Evolutionary conservation across 2,113 vertebrate species (phyloP).

Genomic region (Paedocypris sp.): DNA sequence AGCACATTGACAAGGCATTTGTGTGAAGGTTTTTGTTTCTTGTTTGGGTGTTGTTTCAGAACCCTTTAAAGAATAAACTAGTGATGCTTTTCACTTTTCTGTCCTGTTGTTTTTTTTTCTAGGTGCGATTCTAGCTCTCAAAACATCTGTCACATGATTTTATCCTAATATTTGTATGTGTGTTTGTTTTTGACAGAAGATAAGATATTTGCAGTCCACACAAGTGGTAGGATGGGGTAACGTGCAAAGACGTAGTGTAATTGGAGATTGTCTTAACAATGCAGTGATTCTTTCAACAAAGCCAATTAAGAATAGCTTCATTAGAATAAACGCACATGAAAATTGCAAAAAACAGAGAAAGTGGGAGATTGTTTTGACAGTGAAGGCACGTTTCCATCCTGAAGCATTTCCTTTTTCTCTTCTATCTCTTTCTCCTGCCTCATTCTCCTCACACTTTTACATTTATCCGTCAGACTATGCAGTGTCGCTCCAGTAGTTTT

Average conservation of each 20-base stretch:
- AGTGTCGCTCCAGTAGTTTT: conserved; percentile 19
- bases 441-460: conserved; percentile 10
- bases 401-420: conserved; percentile 2
- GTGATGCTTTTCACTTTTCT: conserved; percentile 32
- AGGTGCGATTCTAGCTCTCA: no score
- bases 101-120: conserved; percentile 34
- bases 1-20: no score
- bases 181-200: no score
- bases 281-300: not conserved
- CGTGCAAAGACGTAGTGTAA: no score
- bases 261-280: no score
- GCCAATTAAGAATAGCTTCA: not conserved
- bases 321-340: not conserved
- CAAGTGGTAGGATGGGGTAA: no score
- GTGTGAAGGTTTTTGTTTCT: conserved; percentile 38
- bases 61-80: conserved; percentile 45
- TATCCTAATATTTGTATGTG: no score
- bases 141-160: no score
- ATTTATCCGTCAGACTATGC: conserved; percentile 16
- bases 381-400: conserved; percentile 6
- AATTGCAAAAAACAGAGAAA: not conserved
- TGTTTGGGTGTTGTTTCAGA: conserved; percentile 30
- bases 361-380: not conserved
- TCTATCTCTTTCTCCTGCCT: not conserved
- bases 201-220: no score